Conservation (phyloP, 2,113 vertebrate species). For the Meriones unguiculatus region DNA sequence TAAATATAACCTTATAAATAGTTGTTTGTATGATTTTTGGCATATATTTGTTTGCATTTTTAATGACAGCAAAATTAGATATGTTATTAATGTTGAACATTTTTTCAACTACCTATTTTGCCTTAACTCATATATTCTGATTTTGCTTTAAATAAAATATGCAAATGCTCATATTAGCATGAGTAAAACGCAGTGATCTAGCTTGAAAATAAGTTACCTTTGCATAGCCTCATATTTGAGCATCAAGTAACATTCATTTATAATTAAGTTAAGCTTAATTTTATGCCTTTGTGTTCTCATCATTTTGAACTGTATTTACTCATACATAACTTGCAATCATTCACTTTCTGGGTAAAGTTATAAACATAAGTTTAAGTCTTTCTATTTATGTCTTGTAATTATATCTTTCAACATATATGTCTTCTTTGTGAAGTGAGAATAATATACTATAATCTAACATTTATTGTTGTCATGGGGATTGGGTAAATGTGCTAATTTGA, state of each 20-base stretch:
- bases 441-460: slow-evolving; percentile 38
- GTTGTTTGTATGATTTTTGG: not conserved
- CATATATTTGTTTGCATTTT: not conserved
- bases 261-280: slow-evolving; percentile 47
- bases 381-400: not conserved
- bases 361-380: slow-evolving; percentile 25
- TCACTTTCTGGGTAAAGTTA: slow-evolving; percentile 39
- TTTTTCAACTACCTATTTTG: not conserved
- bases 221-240: not conserved
- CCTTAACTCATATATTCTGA: not conserved
- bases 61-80: slow-evolving; percentile 4
- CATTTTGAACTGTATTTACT: slow-evolving; percentile 38
- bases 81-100: not conserved
- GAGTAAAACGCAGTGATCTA: not conserved
- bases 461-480: slow-evolving; percentile 36
- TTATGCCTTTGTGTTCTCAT: not conserved
- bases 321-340: not conserved
- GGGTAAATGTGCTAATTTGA: slow-evolving; percentile 51
- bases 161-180: not conserved
- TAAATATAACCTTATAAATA: not conserved
- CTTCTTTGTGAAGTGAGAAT: slow-evolving; percentile 55
- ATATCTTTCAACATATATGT: slow-evolving; percentile 29
- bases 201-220: slow-evolving; percentile 1
- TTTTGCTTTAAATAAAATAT: slow-evolving; percentile 59
- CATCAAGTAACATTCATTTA: not conserved